phyloP scores from a whole-genome alignment of 2,888 invertebrate genomes.

The Eristalinus sepulchralis region DNA sequence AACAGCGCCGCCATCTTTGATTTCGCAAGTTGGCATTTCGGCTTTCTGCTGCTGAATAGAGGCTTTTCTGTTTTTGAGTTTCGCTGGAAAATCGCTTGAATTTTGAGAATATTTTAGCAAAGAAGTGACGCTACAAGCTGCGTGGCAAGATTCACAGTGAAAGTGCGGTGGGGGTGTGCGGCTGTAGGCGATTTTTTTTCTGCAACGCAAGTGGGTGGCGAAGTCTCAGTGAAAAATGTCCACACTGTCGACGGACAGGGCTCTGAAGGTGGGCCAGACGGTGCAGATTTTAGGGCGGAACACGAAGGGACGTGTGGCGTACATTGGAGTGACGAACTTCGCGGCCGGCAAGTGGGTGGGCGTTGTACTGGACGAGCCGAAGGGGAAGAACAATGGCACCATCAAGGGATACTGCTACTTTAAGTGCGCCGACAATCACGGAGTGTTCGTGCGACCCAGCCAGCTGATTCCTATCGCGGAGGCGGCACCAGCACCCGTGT shows the following conservation, averaged over 20 bases:
- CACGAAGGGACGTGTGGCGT: slow-evolving; percentile 93
- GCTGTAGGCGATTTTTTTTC: background rate
- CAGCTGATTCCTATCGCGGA: slow-evolving; percentile 89
- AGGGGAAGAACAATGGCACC: slow-evolving; percentile 98
- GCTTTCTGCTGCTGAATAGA: slow-evolving; percentile 51
- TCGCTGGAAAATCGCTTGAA: background rate
- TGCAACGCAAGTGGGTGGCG: background rate
- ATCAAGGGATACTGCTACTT: slow-evolving; percentile 96
- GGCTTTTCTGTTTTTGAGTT: slow-evolving; percentile 15
- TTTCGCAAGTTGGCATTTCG: slow-evolving; percentile 59
- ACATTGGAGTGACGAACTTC: slow-evolving; percentile 94
- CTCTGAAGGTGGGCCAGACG: slow-evolving; percentile 87
- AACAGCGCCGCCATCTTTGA: slow-evolving; percentile 69
- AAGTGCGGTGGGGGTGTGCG: background rate
- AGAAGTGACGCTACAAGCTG: background rate
- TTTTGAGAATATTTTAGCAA: background rate
- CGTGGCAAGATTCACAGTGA: background rate
- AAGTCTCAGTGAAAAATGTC: slow-evolving; percentile 72
- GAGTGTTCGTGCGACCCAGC: slow-evolving; percentile 95
- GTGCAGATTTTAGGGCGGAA: slow-evolving; percentile 93
- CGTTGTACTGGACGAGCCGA: slow-evolving; percentile 94
- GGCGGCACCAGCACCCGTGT: slow-evolving; percentile 77
- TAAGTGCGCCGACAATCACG: slow-evolving; percentile 94
- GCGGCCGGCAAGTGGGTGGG: slow-evolving; percentile 98
- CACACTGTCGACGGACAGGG: slow-evolving; percentile 78